Percentiles rank a stretch among this genome's conserved stretches.
Conservation (phyloP, 2,888 invertebrate genomes). For the Troides helena region DNA sequence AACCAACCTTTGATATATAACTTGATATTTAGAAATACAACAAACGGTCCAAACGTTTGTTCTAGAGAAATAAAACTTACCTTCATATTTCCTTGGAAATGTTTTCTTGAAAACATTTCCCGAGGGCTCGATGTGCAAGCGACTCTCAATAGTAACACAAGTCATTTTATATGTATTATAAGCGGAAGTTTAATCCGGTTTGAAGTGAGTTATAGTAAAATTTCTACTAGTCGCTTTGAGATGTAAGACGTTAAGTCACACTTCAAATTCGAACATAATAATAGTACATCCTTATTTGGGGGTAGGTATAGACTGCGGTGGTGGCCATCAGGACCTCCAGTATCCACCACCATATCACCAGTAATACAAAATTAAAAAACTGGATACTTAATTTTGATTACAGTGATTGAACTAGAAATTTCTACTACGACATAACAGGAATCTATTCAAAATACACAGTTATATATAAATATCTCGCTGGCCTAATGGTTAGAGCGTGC, state of each 20-base stretch:
- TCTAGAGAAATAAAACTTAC: background rate
- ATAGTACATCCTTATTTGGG: no score
- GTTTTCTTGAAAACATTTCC: background rate
- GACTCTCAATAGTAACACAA: conserved; percentile 1
- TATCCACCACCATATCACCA: background rate
- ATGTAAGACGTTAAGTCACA: no score
- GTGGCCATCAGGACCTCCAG: background rate
- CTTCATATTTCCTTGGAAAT: background rate
- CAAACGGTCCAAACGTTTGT: background rate
- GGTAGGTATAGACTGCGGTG: no score
- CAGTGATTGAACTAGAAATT: no score
- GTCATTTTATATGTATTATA: background rate
- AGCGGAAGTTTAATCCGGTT: background rate
- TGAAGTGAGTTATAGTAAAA: no score
- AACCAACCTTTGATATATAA: background rate
- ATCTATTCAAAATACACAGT: no score
- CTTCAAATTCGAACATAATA: no score
- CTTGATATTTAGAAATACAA: background rate
- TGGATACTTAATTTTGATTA: no score
- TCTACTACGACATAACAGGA: no score
- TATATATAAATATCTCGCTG: no score
- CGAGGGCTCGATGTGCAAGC: background rate
- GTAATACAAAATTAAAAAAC: background rate
- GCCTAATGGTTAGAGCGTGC: no score
- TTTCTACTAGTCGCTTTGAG: no score